Evolutionary conservation across 2,888 invertebrate genomes (phyloP).

Genomic region (Eristalinus aeneus): DNA sequence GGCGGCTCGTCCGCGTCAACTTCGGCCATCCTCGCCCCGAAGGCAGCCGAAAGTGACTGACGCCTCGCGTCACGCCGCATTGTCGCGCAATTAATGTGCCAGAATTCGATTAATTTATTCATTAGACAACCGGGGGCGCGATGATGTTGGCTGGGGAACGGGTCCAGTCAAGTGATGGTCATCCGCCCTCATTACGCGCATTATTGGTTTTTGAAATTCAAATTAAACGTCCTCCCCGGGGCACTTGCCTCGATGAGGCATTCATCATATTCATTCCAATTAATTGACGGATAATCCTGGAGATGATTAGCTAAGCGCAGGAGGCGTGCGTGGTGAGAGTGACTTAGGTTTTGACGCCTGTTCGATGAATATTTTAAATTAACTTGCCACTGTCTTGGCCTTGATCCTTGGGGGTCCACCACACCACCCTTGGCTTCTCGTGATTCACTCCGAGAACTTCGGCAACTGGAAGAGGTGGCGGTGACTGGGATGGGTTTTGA

Average conservation of each 20-base stretch:
- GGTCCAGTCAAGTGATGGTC: constrained; percentile 35
- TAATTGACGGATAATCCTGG: constrained; percentile 49
- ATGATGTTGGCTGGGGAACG: too few relatives aligned
- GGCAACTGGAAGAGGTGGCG: neutral
- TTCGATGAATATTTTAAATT: constrained; percentile 11
- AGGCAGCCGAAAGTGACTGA: neutral
- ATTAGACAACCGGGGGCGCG: too few relatives aligned
- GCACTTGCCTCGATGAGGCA: neutral
- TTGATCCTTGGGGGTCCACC: neutral
- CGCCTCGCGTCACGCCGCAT: neutral
- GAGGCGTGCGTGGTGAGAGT: neutral
- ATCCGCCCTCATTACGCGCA: constrained; percentile 47
- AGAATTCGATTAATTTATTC: constrained; percentile 68
- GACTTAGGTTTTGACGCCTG: neutral
- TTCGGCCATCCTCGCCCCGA: neutral
- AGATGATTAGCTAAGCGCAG: constrained; percentile 28
- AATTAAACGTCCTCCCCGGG: constrained; percentile 26
- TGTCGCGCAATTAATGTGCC: constrained; percentile 61
- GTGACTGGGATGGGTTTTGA: constrained; percentile 36
- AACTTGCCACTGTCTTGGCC: constrained; percentile 6
- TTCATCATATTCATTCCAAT: constrained; percentile 57
- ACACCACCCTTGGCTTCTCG: constrained; percentile 7
- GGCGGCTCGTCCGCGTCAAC: neutral
- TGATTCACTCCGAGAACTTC: constrained; percentile 14
- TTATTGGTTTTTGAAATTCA: constrained; percentile 63